phyloP scores from a whole-genome alignment of 1,140 invertebrate species.

The Brachionus paranguensis region DNA sequence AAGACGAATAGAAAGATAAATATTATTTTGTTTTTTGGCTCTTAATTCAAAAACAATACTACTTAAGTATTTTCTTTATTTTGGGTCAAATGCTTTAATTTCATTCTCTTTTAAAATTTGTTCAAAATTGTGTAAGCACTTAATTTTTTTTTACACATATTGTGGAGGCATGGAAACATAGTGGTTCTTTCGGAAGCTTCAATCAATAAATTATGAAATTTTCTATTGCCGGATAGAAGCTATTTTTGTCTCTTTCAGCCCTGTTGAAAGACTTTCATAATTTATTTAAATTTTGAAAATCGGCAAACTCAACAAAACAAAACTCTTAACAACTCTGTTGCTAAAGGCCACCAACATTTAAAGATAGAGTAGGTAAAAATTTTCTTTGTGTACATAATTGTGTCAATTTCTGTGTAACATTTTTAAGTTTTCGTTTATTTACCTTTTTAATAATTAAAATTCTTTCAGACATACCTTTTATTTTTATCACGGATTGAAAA shows the following conservation, averaged over 20 bases:
- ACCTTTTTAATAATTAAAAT: slow-evolving; percentile 9
- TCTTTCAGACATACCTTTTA: background rate
- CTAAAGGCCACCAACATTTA: background rate
- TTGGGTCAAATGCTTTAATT: background rate
- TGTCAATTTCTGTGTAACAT: background rate
- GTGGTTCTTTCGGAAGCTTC: background rate
- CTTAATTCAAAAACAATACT: background rate
- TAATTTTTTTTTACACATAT: background rate
- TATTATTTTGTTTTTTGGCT: background rate
- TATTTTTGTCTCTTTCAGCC: background rate
- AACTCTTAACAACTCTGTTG: background rate
- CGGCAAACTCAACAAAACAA: background rate
- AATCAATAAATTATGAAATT: slow-evolving; percentile 26
- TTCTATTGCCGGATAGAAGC: background rate
- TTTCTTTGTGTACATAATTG: background rate
- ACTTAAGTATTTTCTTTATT: background rate
- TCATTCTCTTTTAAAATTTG: background rate
- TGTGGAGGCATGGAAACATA: background rate
- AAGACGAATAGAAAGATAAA: background rate
- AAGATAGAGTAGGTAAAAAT: background rate
- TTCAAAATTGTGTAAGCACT: background rate
- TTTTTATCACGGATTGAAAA: background rate
- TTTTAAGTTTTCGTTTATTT: slow-evolving; percentile 4
- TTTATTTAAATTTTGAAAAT: background rate
- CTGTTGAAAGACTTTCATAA: background rate